Evolutionary conservation across 1,140 invertebrate species (phyloP).

Genomic region (Zophobas atratus): DNA sequence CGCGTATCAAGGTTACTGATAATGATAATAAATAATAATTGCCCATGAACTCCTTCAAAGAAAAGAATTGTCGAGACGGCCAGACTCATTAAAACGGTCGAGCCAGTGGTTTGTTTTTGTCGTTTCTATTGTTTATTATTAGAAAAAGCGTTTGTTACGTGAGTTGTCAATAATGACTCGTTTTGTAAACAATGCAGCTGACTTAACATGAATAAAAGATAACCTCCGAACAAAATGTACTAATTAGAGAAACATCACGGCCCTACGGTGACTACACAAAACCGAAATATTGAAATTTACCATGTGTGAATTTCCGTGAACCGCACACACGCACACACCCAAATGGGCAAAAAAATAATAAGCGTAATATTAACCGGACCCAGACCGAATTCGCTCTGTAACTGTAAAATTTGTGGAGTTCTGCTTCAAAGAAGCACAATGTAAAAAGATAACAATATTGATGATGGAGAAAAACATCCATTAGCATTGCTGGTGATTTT

Average conservation of each 20-base stretch:
- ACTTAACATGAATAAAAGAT: conserved; percentile 28
- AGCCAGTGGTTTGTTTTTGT: conserved; percentile 14
- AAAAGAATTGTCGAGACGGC: neutral
- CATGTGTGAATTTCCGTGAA: conserved; percentile 3
- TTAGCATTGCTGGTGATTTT: conserved; percentile 2
- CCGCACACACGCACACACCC: conserved; percentile 2
- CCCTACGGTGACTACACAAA: neutral
- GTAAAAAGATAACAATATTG: conserved; percentile 12
- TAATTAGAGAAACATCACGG: conserved; percentile 22
- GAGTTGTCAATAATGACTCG: conserved; percentile 40
- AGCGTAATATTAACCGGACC: conserved; percentile 8
- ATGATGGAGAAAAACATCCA: conserved; percentile 3
- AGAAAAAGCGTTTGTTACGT: conserved; percentile 40
- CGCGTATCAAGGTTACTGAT: no score
- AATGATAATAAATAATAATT: neutral
- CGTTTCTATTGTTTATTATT: conserved; percentile 32
- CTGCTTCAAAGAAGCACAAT: neutral
- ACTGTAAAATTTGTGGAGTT: conserved; percentile 23
- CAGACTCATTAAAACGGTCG: conserved; percentile 12
- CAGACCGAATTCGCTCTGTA: conserved; percentile 5
- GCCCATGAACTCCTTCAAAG: neutral
- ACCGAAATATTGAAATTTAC: conserved; percentile 21
- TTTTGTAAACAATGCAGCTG: conserved; percentile 31
- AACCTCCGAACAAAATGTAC: neutral
- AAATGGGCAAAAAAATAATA: neutral